These are phyloP conservation scores for Schizopygopsis pylzovi DNA, from an alignment of 2,797 vertebrate species.

Conservation along the genomic window DNA sequence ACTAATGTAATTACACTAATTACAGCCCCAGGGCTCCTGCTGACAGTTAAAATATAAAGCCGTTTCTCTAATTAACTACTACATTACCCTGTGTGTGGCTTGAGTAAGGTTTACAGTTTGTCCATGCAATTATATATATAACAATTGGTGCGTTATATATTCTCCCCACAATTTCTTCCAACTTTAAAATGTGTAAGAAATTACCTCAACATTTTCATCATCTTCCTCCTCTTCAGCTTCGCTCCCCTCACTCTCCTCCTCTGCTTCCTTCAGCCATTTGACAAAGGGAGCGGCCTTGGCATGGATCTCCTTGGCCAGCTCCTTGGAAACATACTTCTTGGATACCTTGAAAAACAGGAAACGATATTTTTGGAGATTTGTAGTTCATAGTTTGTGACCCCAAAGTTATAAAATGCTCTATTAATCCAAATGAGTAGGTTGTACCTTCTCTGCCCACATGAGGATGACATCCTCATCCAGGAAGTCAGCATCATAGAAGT, in stretches of 20 bases:
- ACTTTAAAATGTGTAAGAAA: background rate
- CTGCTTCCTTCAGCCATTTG: conserved; percentile 98
- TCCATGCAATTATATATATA: background rate
- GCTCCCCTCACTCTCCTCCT: conserved; percentile 95
- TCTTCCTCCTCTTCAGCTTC: conserved; percentile 90
- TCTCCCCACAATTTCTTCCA: background rate
- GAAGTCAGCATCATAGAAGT: conserved; percentile 95
- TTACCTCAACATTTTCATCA: conserved; percentile 75
- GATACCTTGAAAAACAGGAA: conserved; percentile 81
- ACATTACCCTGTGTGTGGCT: background rate
- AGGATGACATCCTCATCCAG: conserved; percentile 96
- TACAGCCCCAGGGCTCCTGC: conserved; percentile 11
- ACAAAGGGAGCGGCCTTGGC: conserved; percentile 96
- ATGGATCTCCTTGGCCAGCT: conserved; percentile 98
- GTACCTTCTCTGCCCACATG: conserved; percentile 97
- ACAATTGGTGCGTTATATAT: background rate
- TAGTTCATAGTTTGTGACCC: background rate
- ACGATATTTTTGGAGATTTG: background rate
- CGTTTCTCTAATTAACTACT: conserved; percentile 4
- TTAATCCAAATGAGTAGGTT: background rate
- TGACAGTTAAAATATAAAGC: conserved; percentile 21
- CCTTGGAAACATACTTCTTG: conserved; percentile 98
- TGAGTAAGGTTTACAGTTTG: background rate
- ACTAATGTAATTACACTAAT: conserved; percentile 39
- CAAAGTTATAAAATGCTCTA: background rate